Evolutionary conservation across 2,888 invertebrate species (phyloP).

Genomic region (Liposcelis brunnea): DNA sequence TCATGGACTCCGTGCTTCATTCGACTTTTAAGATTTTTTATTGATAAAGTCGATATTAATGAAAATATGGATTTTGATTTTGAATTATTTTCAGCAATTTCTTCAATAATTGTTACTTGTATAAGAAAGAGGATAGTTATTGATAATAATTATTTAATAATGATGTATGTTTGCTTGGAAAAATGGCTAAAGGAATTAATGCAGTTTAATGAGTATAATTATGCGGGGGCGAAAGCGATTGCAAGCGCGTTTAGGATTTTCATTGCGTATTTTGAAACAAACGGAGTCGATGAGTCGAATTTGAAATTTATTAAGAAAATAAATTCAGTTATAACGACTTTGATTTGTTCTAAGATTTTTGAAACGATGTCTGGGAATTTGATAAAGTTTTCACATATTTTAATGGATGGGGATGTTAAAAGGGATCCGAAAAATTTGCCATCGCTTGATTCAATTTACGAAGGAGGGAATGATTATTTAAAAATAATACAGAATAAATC

Average conservation of each 20-base stretch:
- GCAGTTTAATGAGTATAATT: not conserved
- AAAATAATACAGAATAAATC: not conserved
- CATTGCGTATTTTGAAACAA: not conserved
- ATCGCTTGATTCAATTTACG: slow-evolving; percentile 13
- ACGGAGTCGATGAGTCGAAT: not conserved
- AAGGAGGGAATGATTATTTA: not conserved
- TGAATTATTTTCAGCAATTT: slow-evolving; percentile 1
- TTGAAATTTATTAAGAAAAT: not conserved
- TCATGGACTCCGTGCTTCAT: not conserved
- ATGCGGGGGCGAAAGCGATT: not conserved
- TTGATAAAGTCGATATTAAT: slow-evolving; percentile 4
- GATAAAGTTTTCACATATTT: not conserved
- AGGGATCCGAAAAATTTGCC: slow-evolving; percentile 16
- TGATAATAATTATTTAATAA: not conserved
- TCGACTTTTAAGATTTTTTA: not conserved
- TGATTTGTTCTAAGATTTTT: not conserved
- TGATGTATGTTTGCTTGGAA: slow-evolving; percentile 1
- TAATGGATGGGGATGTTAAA: slow-evolving; percentile 8
- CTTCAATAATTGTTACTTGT: not conserved
- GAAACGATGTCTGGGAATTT: not conserved
- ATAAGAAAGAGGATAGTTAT: not conserved
- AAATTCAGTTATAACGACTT: not conserved
- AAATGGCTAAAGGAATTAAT: slow-evolving; percentile 4
- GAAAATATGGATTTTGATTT: not conserved
- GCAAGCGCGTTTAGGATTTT: not conserved